These are phyloP conservation scores for Penaeus chinensis DNA, from an alignment of 1,140 invertebrate genomes.

Conservation along the genomic window DNA sequence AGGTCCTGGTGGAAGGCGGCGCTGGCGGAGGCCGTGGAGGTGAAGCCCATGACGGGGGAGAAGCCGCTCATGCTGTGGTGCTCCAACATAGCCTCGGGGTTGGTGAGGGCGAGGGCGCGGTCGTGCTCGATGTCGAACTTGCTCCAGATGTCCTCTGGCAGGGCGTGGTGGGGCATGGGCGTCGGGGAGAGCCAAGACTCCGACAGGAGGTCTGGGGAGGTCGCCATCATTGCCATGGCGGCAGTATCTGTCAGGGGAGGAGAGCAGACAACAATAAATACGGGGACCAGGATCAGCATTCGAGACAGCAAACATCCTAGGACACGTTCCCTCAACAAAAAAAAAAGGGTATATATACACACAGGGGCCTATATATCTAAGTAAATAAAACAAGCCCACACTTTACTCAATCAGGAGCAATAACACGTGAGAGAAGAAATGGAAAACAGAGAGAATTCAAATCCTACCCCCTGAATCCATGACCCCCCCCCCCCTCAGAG, in stretches of 20 bases:
- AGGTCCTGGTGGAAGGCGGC: background rate
- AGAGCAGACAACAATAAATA: background rate
- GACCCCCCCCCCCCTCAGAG: background rate
- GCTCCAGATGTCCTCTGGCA: slow-evolving; percentile 32
- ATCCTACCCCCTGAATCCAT: too few species aligned
- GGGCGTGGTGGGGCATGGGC: background rate
- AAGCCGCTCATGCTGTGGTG: background rate
- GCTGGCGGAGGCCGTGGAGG: background rate
- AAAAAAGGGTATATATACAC: too few species aligned
- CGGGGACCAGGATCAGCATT: background rate
- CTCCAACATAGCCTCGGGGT: background rate
- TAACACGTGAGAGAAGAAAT: too few species aligned
- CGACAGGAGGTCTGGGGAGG: slow-evolving; percentile 25
- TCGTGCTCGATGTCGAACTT: slow-evolving; percentile 41
- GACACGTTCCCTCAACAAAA: too few species aligned
- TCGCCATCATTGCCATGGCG: slow-evolving; percentile 11
- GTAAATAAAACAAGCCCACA: too few species aligned
- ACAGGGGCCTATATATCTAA: too few species aligned
- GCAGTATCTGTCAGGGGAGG: background rate
- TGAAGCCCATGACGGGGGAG: slow-evolving; percentile 8
- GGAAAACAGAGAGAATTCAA: too few species aligned
- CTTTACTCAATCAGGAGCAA: too few species aligned
- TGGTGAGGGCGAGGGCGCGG: slow-evolving; percentile 25
- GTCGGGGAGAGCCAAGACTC: slow-evolving; percentile 26
- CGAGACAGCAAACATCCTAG: too few species aligned